These are phyloP conservation scores for Toxotes jaculatrix DNA, from an alignment of 2,113 vertebrate species.

Conservation along the genomic window DNA sequence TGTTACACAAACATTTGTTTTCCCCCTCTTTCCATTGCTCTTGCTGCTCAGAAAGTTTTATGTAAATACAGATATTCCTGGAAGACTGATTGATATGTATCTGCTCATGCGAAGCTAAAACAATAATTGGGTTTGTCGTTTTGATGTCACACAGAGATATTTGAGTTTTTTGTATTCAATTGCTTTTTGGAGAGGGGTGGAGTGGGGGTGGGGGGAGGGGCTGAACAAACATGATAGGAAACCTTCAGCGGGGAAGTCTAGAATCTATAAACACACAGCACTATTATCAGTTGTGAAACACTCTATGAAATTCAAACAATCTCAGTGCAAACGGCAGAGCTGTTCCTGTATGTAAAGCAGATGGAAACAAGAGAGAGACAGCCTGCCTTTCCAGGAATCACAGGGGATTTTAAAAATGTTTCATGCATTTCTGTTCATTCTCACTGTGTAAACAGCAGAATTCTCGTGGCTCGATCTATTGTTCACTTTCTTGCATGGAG, in stretches of 20 bases:
- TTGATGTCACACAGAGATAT: conserved; percentile 60
- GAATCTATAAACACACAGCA: conserved; percentile 65
- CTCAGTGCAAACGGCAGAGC: conserved; percentile 60
- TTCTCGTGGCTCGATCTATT: conserved; percentile 46
- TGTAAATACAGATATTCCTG: conserved; percentile 53
- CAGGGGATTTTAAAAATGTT: conserved; percentile 72
- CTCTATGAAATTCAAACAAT: conserved; percentile 79
- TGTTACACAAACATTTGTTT: conserved; percentile 42
- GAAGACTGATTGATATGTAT: conserved; percentile 60
- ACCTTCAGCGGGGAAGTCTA: conserved; percentile 47
- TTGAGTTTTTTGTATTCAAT: conserved; percentile 45
- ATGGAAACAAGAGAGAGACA: conserved; percentile 58
- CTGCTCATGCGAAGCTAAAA: conserved; percentile 54
- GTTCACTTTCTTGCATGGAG: conserved; percentile 52
- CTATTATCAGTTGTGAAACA: conserved; percentile 80
- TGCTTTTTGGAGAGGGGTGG: conserved; percentile 11
- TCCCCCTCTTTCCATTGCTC: conserved; percentile 28
- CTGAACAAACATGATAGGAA: conserved; percentile 76
- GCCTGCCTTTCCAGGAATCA: conserved; percentile 60
- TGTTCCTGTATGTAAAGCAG: conserved; percentile 73
- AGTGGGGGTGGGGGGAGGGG: neutral
- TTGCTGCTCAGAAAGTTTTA: conserved; percentile 44
- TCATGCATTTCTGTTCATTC: conserved; percentile 71
- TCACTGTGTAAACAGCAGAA: conserved; percentile 67
- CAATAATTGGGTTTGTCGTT: conserved; percentile 65